Base-by-base conservation (phyloP, 2,888 invertebrate genomes). In the Chrysolina haemoptera region DNA sequence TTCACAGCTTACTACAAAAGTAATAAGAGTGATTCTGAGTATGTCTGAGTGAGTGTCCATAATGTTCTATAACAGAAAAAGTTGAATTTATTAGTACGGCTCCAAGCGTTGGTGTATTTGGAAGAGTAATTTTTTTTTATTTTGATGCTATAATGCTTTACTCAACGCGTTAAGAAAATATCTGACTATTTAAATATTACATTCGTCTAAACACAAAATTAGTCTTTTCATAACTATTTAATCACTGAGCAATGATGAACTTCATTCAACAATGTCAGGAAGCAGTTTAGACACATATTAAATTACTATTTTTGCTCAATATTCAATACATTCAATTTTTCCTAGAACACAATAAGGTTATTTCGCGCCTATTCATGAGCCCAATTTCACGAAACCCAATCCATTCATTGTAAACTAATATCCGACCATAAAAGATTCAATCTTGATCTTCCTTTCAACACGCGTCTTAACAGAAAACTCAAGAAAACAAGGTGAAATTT, bases 401-500 rank as follows among this genome's bases (percentile, higher is more conserved):
- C 71, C 74, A 59, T 41, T 35, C 70, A 67, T 62, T 70, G 70
- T 53, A 69, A 71, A 76, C 74, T 74, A 71, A 72, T 76, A 73
- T 64, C 67, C 63, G 43, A 63, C 59, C 68, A 76, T 71, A 74
- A 76, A 70, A 68, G 70, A 63, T 65, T 66, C 46, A 59, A 59
- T 59, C 59, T 59, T 27, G 59, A 59, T 69, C 62, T 20, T 63
- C 62, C 71, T 55, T 68, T 67, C 59, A 67, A 71, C 73, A 73
- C 76, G 73, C 73, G 73, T 62, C 73, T 73, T 65, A 16, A 55
- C 20, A 68, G 73, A 68, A 76, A 53, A 74, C 71, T 63, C 69
- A 79, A 77, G 78, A 81, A 77, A 79, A 80, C 78, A 78, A 73
- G 66, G 70, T 73, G 65, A 78, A 73, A 74, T 79, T 81, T 82